These are phyloP conservation scores for Aleiodes testaceus DNA, from an alignment of 2,888 invertebrate species.

Conservation along the genomic window DNA sequence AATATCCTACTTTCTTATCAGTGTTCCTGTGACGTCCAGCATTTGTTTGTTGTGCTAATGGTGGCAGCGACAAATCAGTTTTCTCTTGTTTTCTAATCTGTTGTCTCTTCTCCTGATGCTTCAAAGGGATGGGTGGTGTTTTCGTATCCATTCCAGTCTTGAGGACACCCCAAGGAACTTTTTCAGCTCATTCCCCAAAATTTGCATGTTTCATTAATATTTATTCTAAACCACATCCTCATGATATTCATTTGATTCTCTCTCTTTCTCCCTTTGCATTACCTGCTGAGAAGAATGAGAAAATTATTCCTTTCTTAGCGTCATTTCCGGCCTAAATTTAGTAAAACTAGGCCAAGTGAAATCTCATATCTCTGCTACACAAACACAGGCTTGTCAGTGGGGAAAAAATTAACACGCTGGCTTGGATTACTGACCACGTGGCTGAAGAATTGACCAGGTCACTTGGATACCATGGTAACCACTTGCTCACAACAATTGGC, in stretches of 20 bases:
- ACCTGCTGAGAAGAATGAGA: slow-evolving; percentile 9
- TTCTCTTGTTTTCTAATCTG: slow-evolving; percentile 57
- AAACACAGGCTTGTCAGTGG: slow-evolving; percentile 12
- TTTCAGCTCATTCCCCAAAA: slow-evolving; percentile 40
- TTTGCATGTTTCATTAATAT: slow-evolving; percentile 22
- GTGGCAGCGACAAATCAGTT: slow-evolving; percentile 66
- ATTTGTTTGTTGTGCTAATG: slow-evolving; percentile 62
- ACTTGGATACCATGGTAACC: slow-evolving; percentile 68
- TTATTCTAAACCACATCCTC: not conserved
- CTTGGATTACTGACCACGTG: slow-evolving; percentile 68
- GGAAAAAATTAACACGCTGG: not conserved
- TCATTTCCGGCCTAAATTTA: slow-evolving; percentile 45
- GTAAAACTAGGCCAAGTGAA: slow-evolving; percentile 43
- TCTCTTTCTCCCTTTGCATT: not conserved
- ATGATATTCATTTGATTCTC: not conserved
- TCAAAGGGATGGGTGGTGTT: slow-evolving; percentile 69
- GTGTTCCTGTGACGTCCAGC: slow-evolving; percentile 52
- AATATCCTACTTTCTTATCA: slow-evolving; percentile 2
- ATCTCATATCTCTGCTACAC: slow-evolving; percentile 31
- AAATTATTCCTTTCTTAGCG: slow-evolving; percentile 36
- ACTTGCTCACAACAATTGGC: slow-evolving; percentile 63
- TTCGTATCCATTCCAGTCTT: slow-evolving; percentile 70
- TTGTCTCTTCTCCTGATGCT: slow-evolving; percentile 65
- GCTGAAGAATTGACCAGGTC: slow-evolving; percentile 68
- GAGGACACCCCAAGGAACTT: slow-evolving; percentile 52